These are phyloP conservation scores for Sebastes fasciatus DNA, from an alignment of 2,113 vertebrate species.

Conservation along the genomic window DNA sequence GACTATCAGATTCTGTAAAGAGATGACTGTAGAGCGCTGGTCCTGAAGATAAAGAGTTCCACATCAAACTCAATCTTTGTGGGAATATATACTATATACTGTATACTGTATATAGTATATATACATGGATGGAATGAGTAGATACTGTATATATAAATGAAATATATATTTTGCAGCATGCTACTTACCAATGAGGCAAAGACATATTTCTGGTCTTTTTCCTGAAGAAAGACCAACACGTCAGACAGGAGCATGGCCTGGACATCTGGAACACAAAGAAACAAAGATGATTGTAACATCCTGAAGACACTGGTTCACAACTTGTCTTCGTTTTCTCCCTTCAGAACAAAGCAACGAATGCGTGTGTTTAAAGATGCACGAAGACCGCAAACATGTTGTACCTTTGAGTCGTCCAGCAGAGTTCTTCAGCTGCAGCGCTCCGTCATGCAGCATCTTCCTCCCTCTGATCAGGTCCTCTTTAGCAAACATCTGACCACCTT, in stretches of 20 bases:
- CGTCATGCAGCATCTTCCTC: slow-evolving; percentile 90
- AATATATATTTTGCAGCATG: not conserved
- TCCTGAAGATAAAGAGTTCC: slow-evolving; percentile 81
- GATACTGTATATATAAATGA: not conserved
- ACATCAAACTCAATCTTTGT: not conserved
- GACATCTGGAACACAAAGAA: slow-evolving; percentile 84
- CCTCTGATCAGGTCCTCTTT: slow-evolving; percentile 90
- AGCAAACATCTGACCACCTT: slow-evolving; percentile 95
- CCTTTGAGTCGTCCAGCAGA: slow-evolving; percentile 90
- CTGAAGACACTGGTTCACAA: not conserved
- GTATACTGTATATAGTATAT: too few species aligned
- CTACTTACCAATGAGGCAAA: slow-evolving; percentile 92
- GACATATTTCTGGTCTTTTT: slow-evolving; percentile 95
- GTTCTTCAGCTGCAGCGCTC: slow-evolving; percentile 88
- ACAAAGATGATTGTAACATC: not conserved
- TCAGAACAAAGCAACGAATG: not conserved
- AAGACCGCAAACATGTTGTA: slow-evolving; percentile 39
- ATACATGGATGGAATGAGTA: not conserved
- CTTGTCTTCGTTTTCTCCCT: not conserved
- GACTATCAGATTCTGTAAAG: slow-evolving; percentile 93
- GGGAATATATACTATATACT: not conserved
- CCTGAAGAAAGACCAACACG: slow-evolving; percentile 93
- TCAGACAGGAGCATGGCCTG: slow-evolving; percentile 93
- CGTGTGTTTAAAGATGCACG: not conserved
- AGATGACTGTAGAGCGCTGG: slow-evolving; percentile 94